Base-by-base conservation (phyloP, 2,113 vertebrate genomes). In the Gorilla gorilla region DNA sequence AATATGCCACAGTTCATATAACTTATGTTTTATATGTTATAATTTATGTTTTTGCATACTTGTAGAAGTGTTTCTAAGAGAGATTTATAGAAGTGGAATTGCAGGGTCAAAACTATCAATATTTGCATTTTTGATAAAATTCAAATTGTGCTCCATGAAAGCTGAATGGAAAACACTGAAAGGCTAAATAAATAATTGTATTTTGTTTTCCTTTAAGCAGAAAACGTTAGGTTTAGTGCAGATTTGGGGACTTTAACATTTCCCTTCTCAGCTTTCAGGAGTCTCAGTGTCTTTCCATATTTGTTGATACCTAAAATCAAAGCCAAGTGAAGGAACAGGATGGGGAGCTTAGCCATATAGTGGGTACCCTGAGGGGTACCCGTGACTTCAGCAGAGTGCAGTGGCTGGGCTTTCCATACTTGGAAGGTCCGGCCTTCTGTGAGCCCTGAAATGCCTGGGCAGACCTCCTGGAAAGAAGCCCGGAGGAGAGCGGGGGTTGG, bases 401-500 rank as follows among this genome's bases (percentile, higher is more conserved):
- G 11, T 3, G 1, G 11, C 14, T 22, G 87, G 35, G n/a, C 57
- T 89, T 40, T 4, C 11, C 17, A 72, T 50, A 92, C 11, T 30
- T 40, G 8, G 2, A 8, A 3, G 43, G 23, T 27, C 20, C 72
- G 48, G 80, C 25, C 68, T 30, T 72, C 66, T 52, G 22, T 20
- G 22, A 59, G 32, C 50, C 64, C 64, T 48, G 9, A 73, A 18
- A 23, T 32, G 8, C 57, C 66, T 70, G 43, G 38, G 6, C 3
- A 38, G 27, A n/a, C 20, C 73, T 61, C 27, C 55, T 84, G 50
- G 50, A 45, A 73, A 73, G 30, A 70, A 75, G 75, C 57, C 43
- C 1, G 0, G 1, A 27, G 13, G 32, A 68, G 35, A 32, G 13
- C 6, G 23, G 14, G 1, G 20, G 38, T 22, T 16, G 0, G 38